Base-by-base conservation (phyloP, 2,888 invertebrate genomes). In the Tetragonisca angustula region DNA sequence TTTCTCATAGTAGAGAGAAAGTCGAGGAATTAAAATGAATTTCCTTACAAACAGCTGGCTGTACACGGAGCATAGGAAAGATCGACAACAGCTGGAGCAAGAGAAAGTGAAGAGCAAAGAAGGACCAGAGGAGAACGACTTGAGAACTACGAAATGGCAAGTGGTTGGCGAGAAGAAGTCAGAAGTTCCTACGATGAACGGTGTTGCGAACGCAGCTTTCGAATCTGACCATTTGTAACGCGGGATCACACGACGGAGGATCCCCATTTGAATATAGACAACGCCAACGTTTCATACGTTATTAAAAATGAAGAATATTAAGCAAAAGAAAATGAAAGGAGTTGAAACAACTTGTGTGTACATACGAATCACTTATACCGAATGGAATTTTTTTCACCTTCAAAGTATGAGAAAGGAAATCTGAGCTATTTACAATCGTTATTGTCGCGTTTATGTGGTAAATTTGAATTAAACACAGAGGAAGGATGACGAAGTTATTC, bases 31-130 rank as follows among this genome's bases (percentile, higher is more conserved):
- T 59, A 59, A 59, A 2, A 9, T 43, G 13, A 5, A 24, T 19
- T 76, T 67, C 69, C 61, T 62, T 56, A 54, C 61, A 94, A 52
- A 82, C 59, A 97, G 97, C 78, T 97, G 97, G 97, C 95, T 97
- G 94, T 97, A 97, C 93, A 94, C 96, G 87, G 96, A 96, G 73
- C 96, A 96, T 90, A 96, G 96, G 90, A 96, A 96, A 90, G 96
- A 96, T 88, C 90, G 91, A 0, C 87, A 85, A 0, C 19, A 87
- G 43, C 62, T 87, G 75, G 92, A 92, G 61, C 87, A 84, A 70
- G 91, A 92, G 81, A 88, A 89, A 76, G 65, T 59, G 71, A 89
- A 86, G 94, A 92, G 90, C 83, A 91, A 85, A 94, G 85, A 82
- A 5, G 78, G 43, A 6, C 93, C 83, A 92, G 90, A 81, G 79